phyloP scores from a whole-genome alignment of 2,797 vertebrate species.

The Sebastes oblongus region DNA sequence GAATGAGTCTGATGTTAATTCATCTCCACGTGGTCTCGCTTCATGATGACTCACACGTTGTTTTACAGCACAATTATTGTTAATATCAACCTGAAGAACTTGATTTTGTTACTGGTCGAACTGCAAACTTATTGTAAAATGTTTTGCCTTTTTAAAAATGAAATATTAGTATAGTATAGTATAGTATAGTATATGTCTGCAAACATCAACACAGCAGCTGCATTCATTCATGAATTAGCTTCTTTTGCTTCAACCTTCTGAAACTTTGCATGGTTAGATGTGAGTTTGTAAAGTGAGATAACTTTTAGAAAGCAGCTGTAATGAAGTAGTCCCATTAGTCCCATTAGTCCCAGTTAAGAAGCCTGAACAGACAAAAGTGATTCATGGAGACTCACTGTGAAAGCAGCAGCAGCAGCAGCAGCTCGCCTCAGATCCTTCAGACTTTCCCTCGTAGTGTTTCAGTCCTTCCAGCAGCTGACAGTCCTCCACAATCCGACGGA shows the following conservation, averaged over 20 bases:
- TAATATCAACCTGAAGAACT: too few species aligned
- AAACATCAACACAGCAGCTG: background rate
- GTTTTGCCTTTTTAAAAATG: background rate
- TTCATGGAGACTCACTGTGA: conserved; percentile 32
- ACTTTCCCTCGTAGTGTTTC: background rate
- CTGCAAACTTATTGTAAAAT: background rate
- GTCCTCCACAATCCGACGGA: background rate
- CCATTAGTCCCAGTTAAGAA: background rate
- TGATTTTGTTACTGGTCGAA: too few species aligned
- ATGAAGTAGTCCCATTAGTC: background rate
- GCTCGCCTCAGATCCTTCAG: background rate
- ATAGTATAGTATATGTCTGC: background rate
- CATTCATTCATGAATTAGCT: background rate
- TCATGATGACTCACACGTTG: too few species aligned
- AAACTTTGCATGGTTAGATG: background rate
- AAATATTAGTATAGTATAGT: background rate
- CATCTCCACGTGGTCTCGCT: background rate
- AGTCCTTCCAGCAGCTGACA: background rate
- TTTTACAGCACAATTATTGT: too few species aligned
- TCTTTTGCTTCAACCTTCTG: background rate
- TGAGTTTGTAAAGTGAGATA: background rate
- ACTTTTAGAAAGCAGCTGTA: background rate
- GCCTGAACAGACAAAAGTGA: background rate
- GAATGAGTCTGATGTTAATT: background rate
- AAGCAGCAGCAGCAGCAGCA: background rate